These are phyloP conservation scores for Melanostigma gelatinosum DNA, from an alignment of 2,113 vertebrate species.

Conservation along the genomic window DNA sequence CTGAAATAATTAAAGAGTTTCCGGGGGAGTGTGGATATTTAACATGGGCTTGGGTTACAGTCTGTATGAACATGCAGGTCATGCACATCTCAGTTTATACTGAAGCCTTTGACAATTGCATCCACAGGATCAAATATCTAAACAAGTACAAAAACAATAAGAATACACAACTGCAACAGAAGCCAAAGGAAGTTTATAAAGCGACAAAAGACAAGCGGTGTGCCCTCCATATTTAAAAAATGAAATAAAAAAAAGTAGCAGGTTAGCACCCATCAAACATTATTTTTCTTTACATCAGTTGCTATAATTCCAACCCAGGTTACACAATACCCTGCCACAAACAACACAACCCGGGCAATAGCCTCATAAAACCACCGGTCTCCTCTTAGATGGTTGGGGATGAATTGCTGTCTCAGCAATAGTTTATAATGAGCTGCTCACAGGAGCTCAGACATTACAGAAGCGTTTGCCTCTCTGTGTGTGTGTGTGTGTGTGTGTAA, in stretches of 20 bases:
- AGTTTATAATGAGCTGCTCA: constrained; percentile 18
- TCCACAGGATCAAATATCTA: constrained; percentile 71
- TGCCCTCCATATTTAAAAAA: constrained; percentile 34
- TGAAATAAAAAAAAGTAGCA: constrained; percentile 24
- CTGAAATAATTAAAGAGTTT: constrained; percentile 46
- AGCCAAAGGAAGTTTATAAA: constrained; percentile 44
- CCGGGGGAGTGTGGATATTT: background rate
- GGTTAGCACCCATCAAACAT: constrained; percentile 32
- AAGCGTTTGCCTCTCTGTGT: constrained; percentile 27
- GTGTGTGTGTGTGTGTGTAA: constrained; percentile 9
- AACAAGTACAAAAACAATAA: constrained; percentile 52
- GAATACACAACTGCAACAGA: constrained; percentile 41
- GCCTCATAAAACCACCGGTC: constrained; percentile 17
- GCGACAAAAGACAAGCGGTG: constrained; percentile 23
- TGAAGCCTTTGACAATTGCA: constrained; percentile 67
- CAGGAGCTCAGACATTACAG: constrained; percentile 23
- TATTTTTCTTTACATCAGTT: constrained; percentile 16
- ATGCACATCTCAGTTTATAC: constrained; percentile 78
- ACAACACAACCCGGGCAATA: constrained; percentile 50
- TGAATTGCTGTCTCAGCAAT: background rate
- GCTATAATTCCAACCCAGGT: constrained; percentile 41
- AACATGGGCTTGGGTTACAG: constrained; percentile 28
- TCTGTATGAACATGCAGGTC: constrained; percentile 77
- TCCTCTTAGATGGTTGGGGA: constrained; percentile 14
- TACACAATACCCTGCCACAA: constrained; percentile 36